phyloP scores from a whole-genome alignment of 2,888 invertebrate genomes.

The Mythimna vitellina region DNA sequence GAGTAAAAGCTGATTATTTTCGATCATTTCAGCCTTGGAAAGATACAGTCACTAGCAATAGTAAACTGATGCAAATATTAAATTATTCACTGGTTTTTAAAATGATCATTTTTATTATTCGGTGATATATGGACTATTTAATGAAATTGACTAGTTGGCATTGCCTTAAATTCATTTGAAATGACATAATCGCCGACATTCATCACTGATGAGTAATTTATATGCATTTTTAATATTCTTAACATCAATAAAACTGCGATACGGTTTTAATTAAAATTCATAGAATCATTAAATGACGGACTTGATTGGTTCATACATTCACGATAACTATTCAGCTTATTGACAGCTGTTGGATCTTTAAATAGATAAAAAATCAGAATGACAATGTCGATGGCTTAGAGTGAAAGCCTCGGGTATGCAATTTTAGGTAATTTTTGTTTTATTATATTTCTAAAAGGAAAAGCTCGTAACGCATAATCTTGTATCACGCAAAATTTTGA shows the following conservation, averaged over 20 bases:
- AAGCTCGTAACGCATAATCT: too few species aligned
- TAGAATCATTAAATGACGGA: constrained; percentile 16
- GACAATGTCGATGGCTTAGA: too few species aligned
- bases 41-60: background rate
- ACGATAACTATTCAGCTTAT: background rate
- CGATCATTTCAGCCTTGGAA: constrained; percentile 8
- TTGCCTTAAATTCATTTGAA: constrained; percentile 43
- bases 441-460: too few species aligned
- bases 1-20: background rate
- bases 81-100: background rate
- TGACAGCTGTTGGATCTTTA: background rate
- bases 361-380: background rate
- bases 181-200: constrained; percentile 33
- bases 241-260: constrained; percentile 38
- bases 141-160: constrained; percentile 39
- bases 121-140: constrained; percentile 36
- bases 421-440: too few species aligned
- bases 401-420: too few species aligned
- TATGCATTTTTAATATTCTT: constrained; percentile 26
- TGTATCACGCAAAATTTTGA: too few species aligned
- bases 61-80: constrained; percentile 4
- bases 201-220: constrained; percentile 44
- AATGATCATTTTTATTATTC: constrained; percentile 4
- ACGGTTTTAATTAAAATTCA: constrained; percentile 29
- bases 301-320: constrained; percentile 18